A percentile compares a stretch with the other conserved stretches of the same genome.
phyloP scores from a whole-genome alignment of 2,797 vertebrate genomes.

The Eulemur mongoz region DNA sequence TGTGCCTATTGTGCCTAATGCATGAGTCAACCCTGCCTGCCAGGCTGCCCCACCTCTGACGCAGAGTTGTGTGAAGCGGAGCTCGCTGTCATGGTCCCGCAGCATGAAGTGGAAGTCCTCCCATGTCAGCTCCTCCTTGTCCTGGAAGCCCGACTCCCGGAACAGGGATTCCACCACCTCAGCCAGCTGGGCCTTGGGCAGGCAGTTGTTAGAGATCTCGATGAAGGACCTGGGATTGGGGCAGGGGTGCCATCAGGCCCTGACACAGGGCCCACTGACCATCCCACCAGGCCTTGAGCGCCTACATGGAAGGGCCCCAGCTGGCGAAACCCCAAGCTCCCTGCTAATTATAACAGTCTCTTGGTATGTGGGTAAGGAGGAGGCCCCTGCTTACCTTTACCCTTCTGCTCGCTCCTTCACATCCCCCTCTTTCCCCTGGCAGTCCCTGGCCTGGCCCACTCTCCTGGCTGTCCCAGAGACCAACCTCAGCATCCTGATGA shows the following conservation, averaged over 20 bases:
- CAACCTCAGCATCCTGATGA: constrained; percentile 95
- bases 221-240: constrained; percentile 91
- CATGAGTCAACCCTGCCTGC: constrained; percentile 85
- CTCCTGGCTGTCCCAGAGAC: background rate
- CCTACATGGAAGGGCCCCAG: background rate
- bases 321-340: background rate
- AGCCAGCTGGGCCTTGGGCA: constrained; percentile 92
- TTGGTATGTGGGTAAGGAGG: background rate
- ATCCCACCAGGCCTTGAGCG: background rate
- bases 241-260: background rate
- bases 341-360: background rate
- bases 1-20: constrained; percentile 85
- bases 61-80: constrained; percentile 91
- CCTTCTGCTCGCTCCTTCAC: background rate
- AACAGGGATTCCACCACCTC: constrained; percentile 95
- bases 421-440: background rate
- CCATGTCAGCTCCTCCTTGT: constrained; percentile 93
- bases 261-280: background rate
- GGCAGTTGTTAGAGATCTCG: constrained; percentile 94
- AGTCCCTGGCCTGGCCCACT: background rate
- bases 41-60: constrained; percentile 89
- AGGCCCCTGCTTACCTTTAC: background rate
- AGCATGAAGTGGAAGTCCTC: constrained; percentile 97
- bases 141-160: constrained; percentile 89
- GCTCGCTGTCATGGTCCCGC: constrained; percentile 91